These are phyloP conservation scores for Procambarus clarkii DNA, from an alignment of 1,140 invertebrate genomes.

Conservation along the genomic window DNA sequence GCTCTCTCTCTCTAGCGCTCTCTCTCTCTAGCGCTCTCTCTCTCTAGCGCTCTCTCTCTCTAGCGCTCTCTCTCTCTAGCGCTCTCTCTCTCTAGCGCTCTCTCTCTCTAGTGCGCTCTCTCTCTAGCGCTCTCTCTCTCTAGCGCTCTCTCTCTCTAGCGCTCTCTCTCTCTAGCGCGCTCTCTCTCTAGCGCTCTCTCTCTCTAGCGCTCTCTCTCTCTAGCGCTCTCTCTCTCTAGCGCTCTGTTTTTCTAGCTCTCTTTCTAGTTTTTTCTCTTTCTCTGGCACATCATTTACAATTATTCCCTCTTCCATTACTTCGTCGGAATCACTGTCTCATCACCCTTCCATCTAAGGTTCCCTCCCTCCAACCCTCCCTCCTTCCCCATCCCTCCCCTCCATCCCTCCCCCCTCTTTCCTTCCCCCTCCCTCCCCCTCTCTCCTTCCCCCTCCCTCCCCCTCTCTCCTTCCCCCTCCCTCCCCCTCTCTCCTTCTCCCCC, in stretches of 20 bases:
- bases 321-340: background rate
- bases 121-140: conserved; percentile 1
- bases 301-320: background rate
- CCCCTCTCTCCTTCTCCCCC: background rate
- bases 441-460: background rate
- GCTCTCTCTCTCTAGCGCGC: background rate
- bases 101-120: conserved; percentile 21
- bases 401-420: conserved; percentile 9
- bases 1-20: background rate
- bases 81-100: conserved; percentile 10
- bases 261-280: conserved; percentile 5
- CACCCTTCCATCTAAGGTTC: background rate
- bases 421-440: background rate
- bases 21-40: background rate
- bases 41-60: background rate
- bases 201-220: background rate
- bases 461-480: conserved; percentile 1
- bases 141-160: background rate
- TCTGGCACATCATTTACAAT: background rate
- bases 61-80: background rate
- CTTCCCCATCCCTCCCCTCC: background rate
- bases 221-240: background rate
- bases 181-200: background rate
- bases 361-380: background rate
- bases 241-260: background rate